A percentile compares a stretch with the other conserved stretches of the same genome.
Conservation (phyloP, 2,888 invertebrate species). For the Anodontia alba region DNA sequence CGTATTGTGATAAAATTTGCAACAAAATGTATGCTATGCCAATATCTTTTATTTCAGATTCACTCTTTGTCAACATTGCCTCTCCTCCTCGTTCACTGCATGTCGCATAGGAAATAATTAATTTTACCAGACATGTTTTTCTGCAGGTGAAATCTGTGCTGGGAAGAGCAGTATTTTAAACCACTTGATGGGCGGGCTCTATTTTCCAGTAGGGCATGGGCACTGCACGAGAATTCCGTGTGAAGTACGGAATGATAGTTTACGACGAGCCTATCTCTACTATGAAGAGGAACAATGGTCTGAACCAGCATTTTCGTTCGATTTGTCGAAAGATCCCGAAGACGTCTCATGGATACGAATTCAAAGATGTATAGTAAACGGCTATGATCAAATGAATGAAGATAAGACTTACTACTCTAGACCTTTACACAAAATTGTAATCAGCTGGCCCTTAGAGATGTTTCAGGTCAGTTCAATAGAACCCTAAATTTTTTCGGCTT, state of each 20-base stretch:
- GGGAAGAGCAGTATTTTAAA: constrained; percentile 36
- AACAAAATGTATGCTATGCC: too few species aligned
- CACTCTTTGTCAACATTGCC: too few species aligned
- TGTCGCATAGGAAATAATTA: too few species aligned
- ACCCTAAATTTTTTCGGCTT: too few species aligned
- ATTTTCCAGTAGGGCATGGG: constrained; percentile 28
- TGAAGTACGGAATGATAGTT: constrained; percentile 5
- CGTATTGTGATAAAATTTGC: too few species aligned
- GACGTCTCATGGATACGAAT: not conserved
- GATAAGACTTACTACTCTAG: not conserved
- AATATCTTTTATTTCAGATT: too few species aligned
- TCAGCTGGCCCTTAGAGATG: not conserved
- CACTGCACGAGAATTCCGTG: constrained; percentile 29
- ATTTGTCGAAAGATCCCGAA: not conserved
- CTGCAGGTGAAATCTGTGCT: constrained; percentile 32
- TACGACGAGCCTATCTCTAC: constrained; percentile 9
- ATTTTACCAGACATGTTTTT: too few species aligned
- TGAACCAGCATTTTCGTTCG: not conserved
- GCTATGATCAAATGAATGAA: not conserved
- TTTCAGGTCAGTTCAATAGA: not conserved
- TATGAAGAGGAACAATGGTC: not conserved
- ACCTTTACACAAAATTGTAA: not conserved
- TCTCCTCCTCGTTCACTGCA: too few species aligned
- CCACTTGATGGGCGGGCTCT: constrained; percentile 26
- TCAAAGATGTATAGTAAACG: not conserved